Percentiles rank a stretch among this genome's conserved stretches.
These are phyloP conservation scores for Cotesia vestalis DNA, from an alignment of 1,140 invertebrate genomes.

Conservation along the genomic window DNA sequence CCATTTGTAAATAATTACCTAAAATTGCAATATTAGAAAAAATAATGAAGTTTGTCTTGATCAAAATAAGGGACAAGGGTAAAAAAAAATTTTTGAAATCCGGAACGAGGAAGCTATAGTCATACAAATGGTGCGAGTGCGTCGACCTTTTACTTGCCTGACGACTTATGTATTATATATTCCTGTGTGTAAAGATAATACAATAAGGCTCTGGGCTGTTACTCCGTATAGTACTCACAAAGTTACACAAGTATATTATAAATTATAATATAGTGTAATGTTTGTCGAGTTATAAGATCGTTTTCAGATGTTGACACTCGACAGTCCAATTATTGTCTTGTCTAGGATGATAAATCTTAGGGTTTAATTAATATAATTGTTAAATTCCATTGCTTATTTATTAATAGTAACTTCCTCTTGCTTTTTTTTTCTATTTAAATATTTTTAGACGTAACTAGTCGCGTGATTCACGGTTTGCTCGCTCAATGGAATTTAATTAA, in stretches of 20 bases:
- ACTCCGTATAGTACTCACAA: not conserved
- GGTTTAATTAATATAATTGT: too few species aligned
- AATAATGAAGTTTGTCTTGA: too few species aligned
- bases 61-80: not conserved
- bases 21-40: too few species aligned
- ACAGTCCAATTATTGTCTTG: too few species aligned
- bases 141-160: constrained; percentile 37
- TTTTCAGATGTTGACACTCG: too few species aligned
- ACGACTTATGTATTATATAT: not conserved
- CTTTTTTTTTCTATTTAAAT: not conserved
- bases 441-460: not conserved
- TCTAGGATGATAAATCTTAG: too few species aligned
- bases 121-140: constrained; percentile 32
- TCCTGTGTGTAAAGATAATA: constrained; percentile 5
- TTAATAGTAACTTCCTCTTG: not conserved
- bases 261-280: too few species aligned
- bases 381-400: too few species aligned
- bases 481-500: constrained; percentile 32
- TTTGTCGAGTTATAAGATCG: too few species aligned
- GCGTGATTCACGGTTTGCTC: constrained; percentile 28
- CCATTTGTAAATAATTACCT: too few species aligned
- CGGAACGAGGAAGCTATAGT: constrained; percentile 25
- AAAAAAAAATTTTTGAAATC: not conserved
- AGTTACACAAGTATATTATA: too few species aligned
- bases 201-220: constrained; percentile 12